Evolutionary conservation across 2,888 invertebrate genomes (phyloP), one percentile per base, ranked within the genome.

Genomic region (Habrosyne pyritoides): DNA sequence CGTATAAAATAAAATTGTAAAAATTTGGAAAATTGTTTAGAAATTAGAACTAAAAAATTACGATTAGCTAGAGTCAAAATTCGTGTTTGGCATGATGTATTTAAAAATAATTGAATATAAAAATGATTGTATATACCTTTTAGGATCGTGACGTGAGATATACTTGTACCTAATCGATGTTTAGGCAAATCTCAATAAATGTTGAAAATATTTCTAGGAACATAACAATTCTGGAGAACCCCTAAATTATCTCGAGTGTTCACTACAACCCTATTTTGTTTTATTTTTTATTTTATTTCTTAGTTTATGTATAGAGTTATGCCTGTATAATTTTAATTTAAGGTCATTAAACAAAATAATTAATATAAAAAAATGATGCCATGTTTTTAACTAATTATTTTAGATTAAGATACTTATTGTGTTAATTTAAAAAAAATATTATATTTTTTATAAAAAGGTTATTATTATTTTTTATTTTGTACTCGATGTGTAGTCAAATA

Each of bases 381-480:
- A 92, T 92, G 91, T 91, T 91, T 88, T 83, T 77, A 74, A 76
- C 75, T 84, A 84, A 84, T 86, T 87, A 87, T 82, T 84, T 84
- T 89, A 86, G 81, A 69, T 73, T 81, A 84, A 83, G 79, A 28
- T 48, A 77, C 74, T 71, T 67, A 47, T 70, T 75, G 83, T 87
- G 85, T 91, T 91, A 91, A 89, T 87, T 84, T 86, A 77, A 88
- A 86, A 14, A 50, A 28, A 50, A 28, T 86, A 84, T 84, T 87
- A 90, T 89, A 89, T 91, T 91, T 91, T 86, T 89, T 89, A 90
- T 90, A 88, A 85, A 87, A 82, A 28, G 21, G 88, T 91, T 89
- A 89, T 89, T 85, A 60, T 83, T 28, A 50, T 50, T 18, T 48
- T 50, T 86, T 82, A 87, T 88, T 90, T 82, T 88, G 84, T 89